Evolutionary conservation across 1,140 invertebrate genomes (phyloP).

Genomic region (Caligus rogercresseyi): DNA sequence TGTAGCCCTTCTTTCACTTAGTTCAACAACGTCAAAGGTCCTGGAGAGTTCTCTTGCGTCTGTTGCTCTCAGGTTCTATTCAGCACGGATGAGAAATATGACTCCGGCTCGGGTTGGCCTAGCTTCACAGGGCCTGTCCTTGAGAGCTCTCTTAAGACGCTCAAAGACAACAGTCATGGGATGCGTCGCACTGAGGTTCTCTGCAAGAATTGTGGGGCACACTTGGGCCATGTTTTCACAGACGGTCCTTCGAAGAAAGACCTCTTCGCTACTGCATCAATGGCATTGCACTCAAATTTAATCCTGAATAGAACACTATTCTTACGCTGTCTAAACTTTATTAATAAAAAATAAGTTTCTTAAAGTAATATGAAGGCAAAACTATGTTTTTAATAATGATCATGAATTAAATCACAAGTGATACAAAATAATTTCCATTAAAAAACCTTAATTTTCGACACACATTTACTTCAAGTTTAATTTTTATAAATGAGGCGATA

Average conservation of each 20-base stretch:
- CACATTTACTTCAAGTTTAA: no score
- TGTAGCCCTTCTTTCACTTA: neutral
- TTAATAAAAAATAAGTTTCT: no score
- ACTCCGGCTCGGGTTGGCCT: slow-evolving; percentile 35
- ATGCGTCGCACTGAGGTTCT: slow-evolving; percentile 36
- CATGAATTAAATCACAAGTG: no score
- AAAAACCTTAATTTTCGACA: no score
- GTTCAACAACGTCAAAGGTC: neutral
- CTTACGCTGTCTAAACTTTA: neutral
- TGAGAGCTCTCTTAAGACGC: slow-evolving; percentile 14
- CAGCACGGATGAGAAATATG: slow-evolving; percentile 28
- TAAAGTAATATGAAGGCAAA: no score
- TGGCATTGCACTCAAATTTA: slow-evolving; percentile 27
- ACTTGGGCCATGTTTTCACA: slow-evolving; percentile 38
- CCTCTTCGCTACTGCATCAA: slow-evolving; percentile 39
- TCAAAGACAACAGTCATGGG: slow-evolving; percentile 27
- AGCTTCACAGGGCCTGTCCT: slow-evolving; percentile 28
- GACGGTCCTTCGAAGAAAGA: slow-evolving; percentile 38
- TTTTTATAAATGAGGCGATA: no score
- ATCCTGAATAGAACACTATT: slow-evolving; percentile 20
- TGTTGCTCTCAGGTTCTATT: slow-evolving; percentile 22
- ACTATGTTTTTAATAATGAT: no score
- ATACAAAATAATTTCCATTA: no score
- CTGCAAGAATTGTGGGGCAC: slow-evolving; percentile 36
- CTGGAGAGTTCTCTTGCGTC: slow-evolving; percentile 21